Percentiles rank a stretch among this genome's conserved stretches.
These are phyloP conservation scores for Nezara viridula DNA, from an alignment of 2,888 invertebrate species.

Conservation along the genomic window DNA sequence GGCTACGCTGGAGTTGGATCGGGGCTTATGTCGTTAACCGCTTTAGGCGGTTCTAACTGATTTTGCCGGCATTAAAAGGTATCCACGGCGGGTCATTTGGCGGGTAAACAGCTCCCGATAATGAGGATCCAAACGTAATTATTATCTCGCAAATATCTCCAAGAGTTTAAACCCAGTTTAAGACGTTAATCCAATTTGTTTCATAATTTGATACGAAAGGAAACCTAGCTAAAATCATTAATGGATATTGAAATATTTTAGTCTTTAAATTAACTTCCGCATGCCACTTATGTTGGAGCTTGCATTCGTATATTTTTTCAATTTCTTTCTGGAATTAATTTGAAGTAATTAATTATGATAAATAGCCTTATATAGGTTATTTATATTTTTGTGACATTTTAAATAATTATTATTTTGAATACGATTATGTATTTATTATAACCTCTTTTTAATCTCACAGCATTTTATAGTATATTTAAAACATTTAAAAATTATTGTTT, in stretches of 20 bases:
- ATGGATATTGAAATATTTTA: not conserved
- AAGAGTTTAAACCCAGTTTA: constrained; percentile 8
- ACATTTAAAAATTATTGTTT: no score
- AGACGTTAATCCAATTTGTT: not conserved
- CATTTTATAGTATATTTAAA: no score
- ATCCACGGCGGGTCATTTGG: not conserved
- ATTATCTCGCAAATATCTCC: not conserved
- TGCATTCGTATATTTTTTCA: no score
- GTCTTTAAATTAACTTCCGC: not conserved
- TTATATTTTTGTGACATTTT: no score
- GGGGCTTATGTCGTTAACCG: constrained; percentile 36
- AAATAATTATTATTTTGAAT: no score
- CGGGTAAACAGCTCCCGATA: not conserved
- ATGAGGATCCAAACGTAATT: not conserved
- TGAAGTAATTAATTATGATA: no score
- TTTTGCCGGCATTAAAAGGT: constrained; percentile 30
- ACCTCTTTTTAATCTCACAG: no score
- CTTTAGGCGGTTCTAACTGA: constrained; percentile 20
- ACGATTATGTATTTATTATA: no score
- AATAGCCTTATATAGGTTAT: no score
- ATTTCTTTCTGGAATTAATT: no score
- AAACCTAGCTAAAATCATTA: not conserved
- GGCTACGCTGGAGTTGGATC: not conserved
- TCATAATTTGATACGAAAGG: not conserved
- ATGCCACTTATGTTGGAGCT: not conserved